Conservation (phyloP, 2,797 vertebrate genomes). For the Oceanodroma leucorhoa region DNA sequence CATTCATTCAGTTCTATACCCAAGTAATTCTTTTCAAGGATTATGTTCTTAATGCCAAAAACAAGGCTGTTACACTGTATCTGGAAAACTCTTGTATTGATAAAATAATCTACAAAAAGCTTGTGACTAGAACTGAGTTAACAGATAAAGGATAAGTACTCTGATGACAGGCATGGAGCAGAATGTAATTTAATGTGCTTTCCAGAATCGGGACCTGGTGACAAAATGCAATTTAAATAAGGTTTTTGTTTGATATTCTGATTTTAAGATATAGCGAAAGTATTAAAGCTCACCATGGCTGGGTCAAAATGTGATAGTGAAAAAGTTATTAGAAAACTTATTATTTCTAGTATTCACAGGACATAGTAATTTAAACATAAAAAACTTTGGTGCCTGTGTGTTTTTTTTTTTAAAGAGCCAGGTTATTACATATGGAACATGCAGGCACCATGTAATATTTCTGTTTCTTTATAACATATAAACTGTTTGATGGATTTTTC, state of each 20-base stretch:
- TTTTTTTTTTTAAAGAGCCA: background rate
- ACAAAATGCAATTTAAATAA: background rate
- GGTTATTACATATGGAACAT: background rate
- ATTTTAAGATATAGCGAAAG: background rate
- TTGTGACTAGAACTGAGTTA: background rate
- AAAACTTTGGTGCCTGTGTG: background rate
- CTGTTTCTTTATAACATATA: slow-evolving; percentile 16
- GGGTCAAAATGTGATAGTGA: background rate
- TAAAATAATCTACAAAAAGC: background rate
- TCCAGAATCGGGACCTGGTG: background rate
- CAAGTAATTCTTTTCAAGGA: background rate
- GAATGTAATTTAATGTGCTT: background rate
- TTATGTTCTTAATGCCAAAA: background rate
- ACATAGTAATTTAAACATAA: background rate
- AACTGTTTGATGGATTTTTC: slow-evolving; percentile 12
- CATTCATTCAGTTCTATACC: background rate
- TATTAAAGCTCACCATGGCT: background rate
- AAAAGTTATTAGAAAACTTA: background rate
- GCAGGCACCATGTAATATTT: background rate
- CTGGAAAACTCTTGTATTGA: background rate
- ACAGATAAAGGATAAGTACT: background rate
- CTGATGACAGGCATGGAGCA: background rate
- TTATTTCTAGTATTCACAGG: background rate
- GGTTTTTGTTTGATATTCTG: background rate
- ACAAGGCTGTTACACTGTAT: background rate